Conservation (phyloP, 2,797 vertebrate species). For the Heteromormyrus szaboi region DNA sequence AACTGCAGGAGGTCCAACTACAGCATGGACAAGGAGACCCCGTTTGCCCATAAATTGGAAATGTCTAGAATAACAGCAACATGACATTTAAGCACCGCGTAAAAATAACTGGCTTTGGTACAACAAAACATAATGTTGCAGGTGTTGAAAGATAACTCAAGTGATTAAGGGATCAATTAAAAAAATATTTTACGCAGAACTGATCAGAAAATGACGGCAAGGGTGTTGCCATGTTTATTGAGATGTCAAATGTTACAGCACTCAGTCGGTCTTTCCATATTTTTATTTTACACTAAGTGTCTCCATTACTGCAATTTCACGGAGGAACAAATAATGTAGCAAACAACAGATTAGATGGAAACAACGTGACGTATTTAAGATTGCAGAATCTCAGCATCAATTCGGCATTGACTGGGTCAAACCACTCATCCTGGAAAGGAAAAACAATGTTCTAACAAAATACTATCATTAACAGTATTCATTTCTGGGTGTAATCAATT, state of each 20-base stretch:
- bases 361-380: constrained; percentile 16
- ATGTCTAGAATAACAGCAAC: not conserved
- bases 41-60: not conserved
- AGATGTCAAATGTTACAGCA: not conserved
- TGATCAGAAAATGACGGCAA: not conserved
- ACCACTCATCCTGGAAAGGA: constrained; percentile 14
- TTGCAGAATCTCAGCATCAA: not conserved
- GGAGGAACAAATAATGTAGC: not conserved
- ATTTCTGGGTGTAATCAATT: constrained; percentile 23
- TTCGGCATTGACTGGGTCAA: constrained; percentile 9
- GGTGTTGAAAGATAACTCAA: not conserved
- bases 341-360: constrained; percentile 6
- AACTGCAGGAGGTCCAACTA: not conserved
- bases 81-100: not conserved
- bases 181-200: not conserved
- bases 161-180: constrained; percentile 5
- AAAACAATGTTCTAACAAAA: constrained; percentile 12
- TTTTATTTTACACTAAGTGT: constrained; percentile 5
- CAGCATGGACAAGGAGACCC: not conserved
- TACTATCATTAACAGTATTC: constrained; percentile 19
- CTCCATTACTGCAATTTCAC: not conserved
- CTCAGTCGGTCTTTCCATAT: not conserved
- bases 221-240: not conserved
- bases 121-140: not conserved
- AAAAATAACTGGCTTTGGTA: not conserved